A percentile compares a stretch with the other conserved stretches of the same genome.
These are phyloP conservation scores for Pyrrhia umbra DNA, from an alignment of 2,888 invertebrate species.

Conservation along the genomic window DNA sequence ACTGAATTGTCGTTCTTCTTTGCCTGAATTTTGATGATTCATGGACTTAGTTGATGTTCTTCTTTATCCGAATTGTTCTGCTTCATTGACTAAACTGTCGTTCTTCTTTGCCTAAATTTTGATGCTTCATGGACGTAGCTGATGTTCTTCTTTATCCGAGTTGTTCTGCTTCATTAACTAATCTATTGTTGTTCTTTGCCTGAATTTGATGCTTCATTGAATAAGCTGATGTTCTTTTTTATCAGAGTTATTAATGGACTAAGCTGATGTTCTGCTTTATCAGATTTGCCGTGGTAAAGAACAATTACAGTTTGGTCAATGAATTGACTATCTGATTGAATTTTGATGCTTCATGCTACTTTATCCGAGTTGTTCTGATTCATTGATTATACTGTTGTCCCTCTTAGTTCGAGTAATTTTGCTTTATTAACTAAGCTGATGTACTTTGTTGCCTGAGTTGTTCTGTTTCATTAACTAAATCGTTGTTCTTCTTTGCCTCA, in stretches of 20 bases:
- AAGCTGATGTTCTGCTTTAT: not conserved
- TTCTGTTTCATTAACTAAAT: not conserved
- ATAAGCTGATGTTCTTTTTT: too few species aligned
- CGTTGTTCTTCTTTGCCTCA: not conserved
- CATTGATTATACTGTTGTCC: not conserved
- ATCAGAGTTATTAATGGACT: not conserved
- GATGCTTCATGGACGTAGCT: too few species aligned
- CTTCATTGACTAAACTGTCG: not conserved
- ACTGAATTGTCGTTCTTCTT: too few species aligned
- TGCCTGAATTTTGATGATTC: not conserved
- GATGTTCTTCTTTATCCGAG: not conserved
- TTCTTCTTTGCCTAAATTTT: too few species aligned
- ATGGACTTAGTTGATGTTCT: not conserved
- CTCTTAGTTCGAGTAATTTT: not conserved
- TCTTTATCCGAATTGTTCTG: too few species aligned
- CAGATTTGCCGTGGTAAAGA: too few species aligned
- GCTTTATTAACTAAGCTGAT: not conserved
- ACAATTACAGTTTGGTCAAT: too few species aligned
- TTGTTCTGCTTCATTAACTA: not conserved
- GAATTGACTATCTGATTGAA: too few species aligned
- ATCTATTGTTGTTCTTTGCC: not conserved
- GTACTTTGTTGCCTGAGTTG: not conserved
- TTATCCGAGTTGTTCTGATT: too few species aligned
- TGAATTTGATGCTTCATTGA: not conserved
- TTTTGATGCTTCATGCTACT: too few species aligned